Percentiles rank a stretch among this genome's conserved stretches.
phyloP scores from a whole-genome alignment of 2,113 vertebrate genomes.

The Cyanoliseus patagonus region DNA sequence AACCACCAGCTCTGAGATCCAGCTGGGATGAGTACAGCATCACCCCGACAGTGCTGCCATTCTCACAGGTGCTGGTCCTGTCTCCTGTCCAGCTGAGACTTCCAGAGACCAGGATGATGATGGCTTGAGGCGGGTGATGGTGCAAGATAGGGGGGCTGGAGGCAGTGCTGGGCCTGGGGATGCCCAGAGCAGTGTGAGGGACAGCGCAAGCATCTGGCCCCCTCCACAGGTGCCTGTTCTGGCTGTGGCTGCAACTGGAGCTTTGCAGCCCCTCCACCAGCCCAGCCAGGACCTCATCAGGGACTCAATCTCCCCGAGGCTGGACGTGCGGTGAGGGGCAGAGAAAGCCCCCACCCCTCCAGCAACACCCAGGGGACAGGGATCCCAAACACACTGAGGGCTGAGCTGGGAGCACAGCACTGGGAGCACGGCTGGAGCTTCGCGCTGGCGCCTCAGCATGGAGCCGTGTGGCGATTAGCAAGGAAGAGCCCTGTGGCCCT shows the following conservation, averaged over 20 bases:
- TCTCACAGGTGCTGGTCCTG: not conserved
- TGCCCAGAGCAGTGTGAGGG: not conserved
- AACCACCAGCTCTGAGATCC: not conserved
- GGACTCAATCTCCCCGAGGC: accelerated
- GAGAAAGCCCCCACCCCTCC: not conserved
- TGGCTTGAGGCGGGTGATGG: not conserved
- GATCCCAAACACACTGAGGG: accelerated
- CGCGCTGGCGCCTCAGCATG: accelerated
- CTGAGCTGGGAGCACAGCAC: accelerated
- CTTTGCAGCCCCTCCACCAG: not conserved
- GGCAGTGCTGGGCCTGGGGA: accelerated
- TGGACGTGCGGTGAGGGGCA: accelerated
- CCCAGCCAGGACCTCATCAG: not conserved
- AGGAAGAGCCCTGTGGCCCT: not conserved
- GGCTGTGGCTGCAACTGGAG: not conserved
- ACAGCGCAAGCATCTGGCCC: accelerated
- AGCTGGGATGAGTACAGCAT: not conserved
- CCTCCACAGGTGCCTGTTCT: accelerated
- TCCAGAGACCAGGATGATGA: not conserved
- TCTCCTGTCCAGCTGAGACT: not conserved
- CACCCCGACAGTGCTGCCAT: not conserved
- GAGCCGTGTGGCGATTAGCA: not conserved
- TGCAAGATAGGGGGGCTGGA: accelerated
- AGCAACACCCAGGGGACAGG: not conserved
- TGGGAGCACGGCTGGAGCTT: accelerated